Evolutionary conservation across 2,888 invertebrate genomes (phyloP).

Genomic region (Ceratothoa steindachneri): DNA sequence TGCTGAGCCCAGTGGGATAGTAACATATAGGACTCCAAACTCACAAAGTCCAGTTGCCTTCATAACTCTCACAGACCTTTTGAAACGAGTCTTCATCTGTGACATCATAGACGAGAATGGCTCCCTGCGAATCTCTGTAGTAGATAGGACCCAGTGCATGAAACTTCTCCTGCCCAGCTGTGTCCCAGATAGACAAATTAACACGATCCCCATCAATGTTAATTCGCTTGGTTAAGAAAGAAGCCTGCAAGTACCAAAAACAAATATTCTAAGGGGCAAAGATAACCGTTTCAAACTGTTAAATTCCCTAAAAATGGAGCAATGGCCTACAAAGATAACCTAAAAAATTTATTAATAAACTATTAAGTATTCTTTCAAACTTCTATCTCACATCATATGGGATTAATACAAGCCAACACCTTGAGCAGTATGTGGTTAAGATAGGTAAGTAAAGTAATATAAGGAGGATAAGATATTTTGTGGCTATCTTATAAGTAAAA

Average conservation of each 20-base stretch:
- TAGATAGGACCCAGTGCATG: conserved; percentile 98
- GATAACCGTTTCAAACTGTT: not conserved
- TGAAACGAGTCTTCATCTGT: conserved; percentile 94
- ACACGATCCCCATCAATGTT: conserved; percentile 82
- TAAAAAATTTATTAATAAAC: not conserved
- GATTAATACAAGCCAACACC: too few species aligned
- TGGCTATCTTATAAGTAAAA: too few species aligned
- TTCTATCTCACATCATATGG: too few species aligned
- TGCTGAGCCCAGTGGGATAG: too few species aligned
- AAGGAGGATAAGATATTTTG: too few species aligned
- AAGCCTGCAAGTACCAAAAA: conserved; percentile 65
- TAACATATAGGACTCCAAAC: too few species aligned
- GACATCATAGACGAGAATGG: conserved; percentile 94
- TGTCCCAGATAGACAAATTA: conserved; percentile 95
- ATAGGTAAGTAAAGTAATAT: too few species aligned
- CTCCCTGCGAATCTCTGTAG: conserved; percentile 94
- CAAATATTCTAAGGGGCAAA: not conserved
- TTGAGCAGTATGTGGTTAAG: too few species aligned
- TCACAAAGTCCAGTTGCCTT: too few species aligned
- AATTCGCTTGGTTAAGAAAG: conserved; percentile 89
- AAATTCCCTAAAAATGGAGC: too few species aligned
- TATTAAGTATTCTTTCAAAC: not conserved
- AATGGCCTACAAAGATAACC: too few species aligned
- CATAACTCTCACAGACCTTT: too few species aligned
- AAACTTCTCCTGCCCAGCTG: conserved; percentile 94